Base-by-base conservation (phyloP, 2,888 invertebrate species). In the Galerucella pusilla region DNA sequence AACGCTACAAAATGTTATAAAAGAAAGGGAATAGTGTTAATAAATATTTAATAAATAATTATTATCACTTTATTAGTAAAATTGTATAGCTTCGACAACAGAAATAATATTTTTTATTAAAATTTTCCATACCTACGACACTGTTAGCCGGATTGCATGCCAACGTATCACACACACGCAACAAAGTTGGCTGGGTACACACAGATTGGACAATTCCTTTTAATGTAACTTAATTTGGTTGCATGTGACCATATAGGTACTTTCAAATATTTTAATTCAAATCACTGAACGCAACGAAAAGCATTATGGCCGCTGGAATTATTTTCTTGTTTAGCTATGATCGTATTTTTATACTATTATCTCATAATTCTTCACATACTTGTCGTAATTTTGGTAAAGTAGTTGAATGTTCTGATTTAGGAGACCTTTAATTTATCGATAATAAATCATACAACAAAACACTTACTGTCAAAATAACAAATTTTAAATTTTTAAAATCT, bases 161-260 rank as follows among this genome's bases (percentile, higher is more conserved):
- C 68, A 59, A 52, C 59, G 16, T 59, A 66, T 54, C 71, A 68
- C 59, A 66, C 77, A 77, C 78, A 79, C 77, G 78, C 78, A 75
- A 79, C 74, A 65, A 76, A 75, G 75, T 75, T 77, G 78, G 78
- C 74, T 80, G 81, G 77, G 80, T 80, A 81, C 81, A 79, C 82
- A 82, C 81, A 79, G 81, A 79, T 81, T 80, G 79, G 80, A 81
- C 82, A 84, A 81, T 82, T 82, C 79, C 79, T 79, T 80, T 42
- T 83, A 81, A 81, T 82, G 78, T 80, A 77, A 74, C 77, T 80
- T 76, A 80, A 80, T 81, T 80, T 80, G 75, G 74, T 76, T 80
- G 76, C 79, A 76, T 80, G 78, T 79, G 79, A 79, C 77, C 77
- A 78, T 80, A 77, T 20, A n/a, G 75, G 78, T 57, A 12, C 14